These are phyloP conservation scores for Uria lomvia DNA, from an alignment of 2,113 vertebrate species.

Conservation along the genomic window DNA sequence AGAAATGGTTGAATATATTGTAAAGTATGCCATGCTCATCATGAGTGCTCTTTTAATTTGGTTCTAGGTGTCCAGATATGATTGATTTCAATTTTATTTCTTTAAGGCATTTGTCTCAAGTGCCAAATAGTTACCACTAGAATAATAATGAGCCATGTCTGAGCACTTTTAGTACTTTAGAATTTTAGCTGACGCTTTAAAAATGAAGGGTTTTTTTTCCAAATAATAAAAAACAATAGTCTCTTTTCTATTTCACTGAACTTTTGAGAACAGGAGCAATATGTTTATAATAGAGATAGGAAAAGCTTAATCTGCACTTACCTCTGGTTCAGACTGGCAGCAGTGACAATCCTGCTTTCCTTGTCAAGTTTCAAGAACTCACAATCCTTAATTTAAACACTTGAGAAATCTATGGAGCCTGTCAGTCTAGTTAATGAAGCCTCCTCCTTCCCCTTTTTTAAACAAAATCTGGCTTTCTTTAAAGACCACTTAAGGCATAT, in stretches of 20 bases:
- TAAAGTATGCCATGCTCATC: background rate
- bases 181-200: background rate
- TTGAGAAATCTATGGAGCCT: constrained; percentile 79
- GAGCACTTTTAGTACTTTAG: constrained; percentile 6
- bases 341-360: constrained; percentile 68
- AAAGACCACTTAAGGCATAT: constrained; percentile 72
- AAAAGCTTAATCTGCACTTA: constrained; percentile 74
- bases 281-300: constrained; percentile 67
- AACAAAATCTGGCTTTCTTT: constrained; percentile 75
- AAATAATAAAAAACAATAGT: background rate
- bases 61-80: background rate
- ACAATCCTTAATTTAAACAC: constrained; percentile 82
- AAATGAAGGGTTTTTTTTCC: background rate
- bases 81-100: background rate
- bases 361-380: constrained; percentile 78
- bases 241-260: background rate
- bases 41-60: background rate
- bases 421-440: constrained; percentile 79
- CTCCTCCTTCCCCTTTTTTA: constrained; percentile 59
- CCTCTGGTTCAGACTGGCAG: constrained; percentile 67
- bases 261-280: constrained; percentile 45
- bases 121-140: background rate
- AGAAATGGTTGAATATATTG: background rate
- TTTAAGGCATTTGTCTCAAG: background rate
- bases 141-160: background rate